Evolutionary conservation across 64 coral and sea anemone genomes (phyloP), one percentile per base, ranked within the genome.

Genomic region (Hydrozoanthus tunicans): DNA sequence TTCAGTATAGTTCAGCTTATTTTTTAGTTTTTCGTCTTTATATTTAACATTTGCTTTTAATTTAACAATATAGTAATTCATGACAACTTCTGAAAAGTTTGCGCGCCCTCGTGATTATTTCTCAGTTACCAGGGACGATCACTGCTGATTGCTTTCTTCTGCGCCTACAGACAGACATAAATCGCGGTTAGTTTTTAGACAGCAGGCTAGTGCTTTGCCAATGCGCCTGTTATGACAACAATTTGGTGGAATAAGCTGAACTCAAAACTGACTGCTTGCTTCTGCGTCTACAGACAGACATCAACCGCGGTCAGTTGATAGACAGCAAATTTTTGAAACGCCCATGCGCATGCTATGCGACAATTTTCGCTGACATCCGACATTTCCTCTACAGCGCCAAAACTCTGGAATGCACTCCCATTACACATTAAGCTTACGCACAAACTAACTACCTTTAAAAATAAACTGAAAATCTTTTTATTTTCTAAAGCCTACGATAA

Each of bases 151-250:
- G 80, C 64, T 82, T 65, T 65, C 79, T 81, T 81, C 59, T 82
- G 80, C 80, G 80, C 80, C 80, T 82, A 61, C 80, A 82, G 80
- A 82, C 80, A 82, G 80, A 82, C 12, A 82, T 64, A 82, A 82
- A 65, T 63, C 32, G 60, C 80, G 71, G 71, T 74, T 32, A 74
- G 71, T 74, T 27, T 6, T 74, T 10, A 51, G 26, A 74, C 26
- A 71, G 71, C 51, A 74, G 32, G 32, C 32, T 43, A 43, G 32
- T 43, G 32, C 32, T 43, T 43, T 43, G 32, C 32, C 32, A 1
- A 43, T 43, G 32, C 32, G 32, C 32, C 0, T 43, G 32, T 43
- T 43, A 43, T 43, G 32, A 43, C 25, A 7, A 73, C 7, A 6
- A 73, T 9, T 73, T 73, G 32, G 32, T 43, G 2, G 0, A 43